Conservation (phyloP, 2,888 invertebrate genomes). For the Folsomia manolachei region DNA sequence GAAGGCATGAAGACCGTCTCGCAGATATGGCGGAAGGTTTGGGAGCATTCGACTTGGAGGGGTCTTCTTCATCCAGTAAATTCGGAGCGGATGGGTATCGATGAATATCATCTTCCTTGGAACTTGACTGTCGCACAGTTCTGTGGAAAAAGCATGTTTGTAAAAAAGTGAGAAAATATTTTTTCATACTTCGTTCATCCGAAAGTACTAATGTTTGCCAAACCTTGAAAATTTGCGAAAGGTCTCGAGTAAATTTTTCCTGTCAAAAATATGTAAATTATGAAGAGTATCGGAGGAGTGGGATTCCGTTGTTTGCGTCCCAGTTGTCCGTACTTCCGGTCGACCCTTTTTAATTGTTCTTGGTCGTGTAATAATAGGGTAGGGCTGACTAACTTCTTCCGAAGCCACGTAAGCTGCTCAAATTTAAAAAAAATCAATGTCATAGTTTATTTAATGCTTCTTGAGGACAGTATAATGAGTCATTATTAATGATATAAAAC, state of each 20-base stretch:
- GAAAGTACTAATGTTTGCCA: not conserved
- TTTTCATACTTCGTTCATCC: no score
- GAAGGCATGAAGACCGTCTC: slow-evolving; percentile 40
- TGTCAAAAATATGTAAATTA: slow-evolving; percentile 44
- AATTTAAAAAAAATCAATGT: slow-evolving; percentile 59
- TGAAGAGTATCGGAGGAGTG: slow-evolving; percentile 34
- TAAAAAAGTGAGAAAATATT: no score
- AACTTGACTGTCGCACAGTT: slow-evolving; percentile 44
- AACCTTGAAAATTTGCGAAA: slow-evolving; percentile 50
- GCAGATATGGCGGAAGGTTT: slow-evolving; percentile 35
- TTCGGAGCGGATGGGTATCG: slow-evolving; percentile 48
- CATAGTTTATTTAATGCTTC: no score
- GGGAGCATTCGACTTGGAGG: slow-evolving; percentile 31
- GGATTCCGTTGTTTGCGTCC: slow-evolving; percentile 43
- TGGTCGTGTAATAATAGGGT: slow-evolving; percentile 21
- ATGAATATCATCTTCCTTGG: slow-evolving; percentile 47
- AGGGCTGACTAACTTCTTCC: slow-evolving; percentile 29
- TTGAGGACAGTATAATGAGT: no score
- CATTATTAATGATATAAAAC: no score
- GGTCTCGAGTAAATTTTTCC: slow-evolving; percentile 46
- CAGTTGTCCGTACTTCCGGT: slow-evolving; percentile 47
- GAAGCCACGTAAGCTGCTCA: slow-evolving; percentile 34
- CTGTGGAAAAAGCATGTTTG: slow-evolving; percentile 18
- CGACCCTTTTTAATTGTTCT: slow-evolving; percentile 37
- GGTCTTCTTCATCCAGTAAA: slow-evolving; percentile 33